Conservation (phyloP, 2,888 invertebrate species). For the Notocelia uddmanniana region DNA sequence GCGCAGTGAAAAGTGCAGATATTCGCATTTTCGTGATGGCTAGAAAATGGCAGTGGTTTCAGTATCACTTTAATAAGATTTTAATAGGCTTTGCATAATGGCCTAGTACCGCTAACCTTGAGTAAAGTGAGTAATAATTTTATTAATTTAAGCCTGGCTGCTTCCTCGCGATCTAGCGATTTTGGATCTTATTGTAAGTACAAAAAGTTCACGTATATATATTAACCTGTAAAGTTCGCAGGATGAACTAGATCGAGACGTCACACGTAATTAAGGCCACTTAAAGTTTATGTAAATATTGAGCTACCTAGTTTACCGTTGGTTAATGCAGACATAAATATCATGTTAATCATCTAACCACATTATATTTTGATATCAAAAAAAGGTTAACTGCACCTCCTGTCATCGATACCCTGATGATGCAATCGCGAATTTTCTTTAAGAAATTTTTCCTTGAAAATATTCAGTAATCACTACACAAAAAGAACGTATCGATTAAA, state of each 20-base stretch:
- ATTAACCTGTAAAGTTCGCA: conserved; percentile 6
- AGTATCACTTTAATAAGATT: background rate
- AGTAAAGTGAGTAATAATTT: conserved; percentile 1
- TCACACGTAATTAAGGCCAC: conserved; percentile 75
- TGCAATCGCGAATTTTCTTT: no score
- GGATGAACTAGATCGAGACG: conserved; percentile 64
- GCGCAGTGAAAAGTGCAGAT: background rate
- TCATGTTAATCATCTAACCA: background rate
- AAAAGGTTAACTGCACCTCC: no score
- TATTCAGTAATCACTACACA: no score
- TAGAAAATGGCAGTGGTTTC: background rate
- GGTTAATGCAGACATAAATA: background rate
- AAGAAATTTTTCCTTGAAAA: no score
- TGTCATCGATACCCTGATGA: no score
- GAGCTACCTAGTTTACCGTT: background rate
- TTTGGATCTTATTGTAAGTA: conserved; percentile 8
- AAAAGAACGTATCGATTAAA: no score
- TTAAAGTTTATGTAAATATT: conserved; percentile 49
- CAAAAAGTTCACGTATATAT: background rate
- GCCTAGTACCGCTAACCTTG: conserved; percentile 1
- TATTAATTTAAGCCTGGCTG: conserved; percentile 1
- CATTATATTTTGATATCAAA: background rate
- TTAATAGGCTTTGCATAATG: conserved; percentile 11
- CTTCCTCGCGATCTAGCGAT: background rate
- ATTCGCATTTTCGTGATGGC: background rate